These are phyloP conservation scores for Fregetta grallaria DNA, from an alignment of 2,113 vertebrate species.

Conservation along the genomic window DNA sequence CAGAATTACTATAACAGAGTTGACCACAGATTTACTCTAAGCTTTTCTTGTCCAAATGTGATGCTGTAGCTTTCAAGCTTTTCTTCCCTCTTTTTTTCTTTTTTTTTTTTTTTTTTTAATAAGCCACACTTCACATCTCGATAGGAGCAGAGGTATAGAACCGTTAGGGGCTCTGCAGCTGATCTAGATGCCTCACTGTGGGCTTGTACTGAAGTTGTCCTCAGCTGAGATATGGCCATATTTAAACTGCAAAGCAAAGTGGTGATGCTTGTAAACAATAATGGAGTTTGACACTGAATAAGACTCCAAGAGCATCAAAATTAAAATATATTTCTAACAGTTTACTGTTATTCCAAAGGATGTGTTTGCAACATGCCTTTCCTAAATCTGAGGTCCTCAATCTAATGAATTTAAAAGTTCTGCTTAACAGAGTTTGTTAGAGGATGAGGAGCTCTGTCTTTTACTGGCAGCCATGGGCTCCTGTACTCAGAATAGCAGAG, in stretches of 20 bases:
- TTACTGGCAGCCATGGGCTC: not conserved
- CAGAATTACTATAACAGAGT: not conserved
- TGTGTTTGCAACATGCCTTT: not conserved
- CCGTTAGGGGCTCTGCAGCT: not conserved
- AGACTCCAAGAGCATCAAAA: not conserved
- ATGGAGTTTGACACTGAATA: not conserved
- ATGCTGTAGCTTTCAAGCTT: not conserved
- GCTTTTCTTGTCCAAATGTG: not conserved
- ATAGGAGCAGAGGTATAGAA: not conserved
- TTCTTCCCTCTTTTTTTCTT: too few relatives aligned
- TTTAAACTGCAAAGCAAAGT: not conserved
- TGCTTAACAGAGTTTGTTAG: not conserved
- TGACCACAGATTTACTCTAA: not conserved
- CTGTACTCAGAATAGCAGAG: not conserved
- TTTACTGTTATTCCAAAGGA: not conserved
- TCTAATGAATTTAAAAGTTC: not conserved
- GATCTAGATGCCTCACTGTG: not conserved
- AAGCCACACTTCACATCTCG: not conserved
- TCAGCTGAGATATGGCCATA: not conserved
- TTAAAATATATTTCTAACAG: not conserved
- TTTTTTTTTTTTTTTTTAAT: not conserved
- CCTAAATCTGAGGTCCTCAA: rapidly evolving
- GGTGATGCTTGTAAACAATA: not conserved
- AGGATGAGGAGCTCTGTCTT: not conserved
- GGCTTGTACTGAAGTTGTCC: not conserved